phyloP scores from a whole-genome alignment of 1,140 invertebrate genomes.

The Eueides isabella region DNA sequence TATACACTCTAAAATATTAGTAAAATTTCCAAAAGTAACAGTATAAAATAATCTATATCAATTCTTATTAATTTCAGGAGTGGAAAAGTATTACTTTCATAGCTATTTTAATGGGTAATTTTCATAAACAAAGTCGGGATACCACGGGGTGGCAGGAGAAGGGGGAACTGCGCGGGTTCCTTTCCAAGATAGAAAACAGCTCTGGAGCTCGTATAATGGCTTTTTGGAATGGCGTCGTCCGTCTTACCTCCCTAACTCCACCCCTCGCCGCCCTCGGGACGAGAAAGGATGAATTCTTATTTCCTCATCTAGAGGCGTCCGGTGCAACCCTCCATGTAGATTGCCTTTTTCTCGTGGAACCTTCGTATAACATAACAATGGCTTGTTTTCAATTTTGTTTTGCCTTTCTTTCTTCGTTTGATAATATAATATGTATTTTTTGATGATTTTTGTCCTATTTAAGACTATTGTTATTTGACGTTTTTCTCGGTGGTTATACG shows the following conservation, averaged over 20 bases:
- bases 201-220: slow-evolving; percentile 81
- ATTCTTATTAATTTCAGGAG: slow-evolving; percentile 81
- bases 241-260: slow-evolving; percentile 68
- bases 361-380: slow-evolving; percentile 80
- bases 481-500: not conserved
- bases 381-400: slow-evolving; percentile 81
- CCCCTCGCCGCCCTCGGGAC: slow-evolving; percentile 53
- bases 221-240: slow-evolving; percentile 83
- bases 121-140: slow-evolving; percentile 81
- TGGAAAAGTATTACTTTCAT: slow-evolving; percentile 79
- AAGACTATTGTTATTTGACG: slow-evolving; percentile 2
- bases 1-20: not conserved
- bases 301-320: slow-evolving; percentile 79
- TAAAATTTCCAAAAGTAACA: slow-evolving; percentile 9
- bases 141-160: slow-evolving; percentile 49
- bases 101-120: slow-evolving; percentile 82
- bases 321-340: slow-evolving; percentile 78
- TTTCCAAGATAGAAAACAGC: slow-evolving; percentile 82
- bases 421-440: slow-evolving; percentile 52
- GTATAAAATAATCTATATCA: slow-evolving; percentile 73
- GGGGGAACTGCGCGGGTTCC: slow-evolving; percentile 62
- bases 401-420: slow-evolving; percentile 56
- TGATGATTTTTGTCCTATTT: slow-evolving; percentile 19
- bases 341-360: slow-evolving; percentile 78
- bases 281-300: slow-evolving; percentile 83